A percentile compares a stretch with the other conserved stretches of the same genome.
Conservation (phyloP, 92 coral and sea anemone genomes). For the Porites cylindrica region DNA sequence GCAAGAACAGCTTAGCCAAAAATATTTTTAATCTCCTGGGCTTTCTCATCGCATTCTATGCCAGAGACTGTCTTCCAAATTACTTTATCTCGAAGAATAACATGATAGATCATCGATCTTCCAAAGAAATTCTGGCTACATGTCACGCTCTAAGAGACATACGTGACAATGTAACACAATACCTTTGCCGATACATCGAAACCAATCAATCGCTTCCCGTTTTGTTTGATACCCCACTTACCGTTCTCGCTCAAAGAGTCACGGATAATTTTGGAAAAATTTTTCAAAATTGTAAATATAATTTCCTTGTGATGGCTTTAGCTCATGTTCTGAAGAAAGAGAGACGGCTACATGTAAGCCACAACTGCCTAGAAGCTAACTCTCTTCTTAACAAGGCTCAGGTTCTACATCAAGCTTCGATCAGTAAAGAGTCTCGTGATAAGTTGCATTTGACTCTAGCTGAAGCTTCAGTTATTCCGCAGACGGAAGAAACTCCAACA, state of each 20-base stretch:
- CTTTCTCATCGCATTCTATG: conserved; percentile 61
- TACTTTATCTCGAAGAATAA: conserved; percentile 73
- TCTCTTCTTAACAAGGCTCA: conserved; percentile 58
- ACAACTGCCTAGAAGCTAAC: conserved; percentile 31
- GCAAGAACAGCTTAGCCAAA: conserved; percentile 41
- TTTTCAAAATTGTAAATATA: conserved; percentile 75
- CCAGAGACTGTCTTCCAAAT: conserved; percentile 62
- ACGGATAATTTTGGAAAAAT: conserved; percentile 56
- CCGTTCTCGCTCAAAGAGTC: conserved; percentile 48
- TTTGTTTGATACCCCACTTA: conserved; percentile 62
- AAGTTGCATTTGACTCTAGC: conserved; percentile 11
- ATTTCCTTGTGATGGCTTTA: conserved; percentile 78
- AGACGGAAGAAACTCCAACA: conserved; percentile 24
- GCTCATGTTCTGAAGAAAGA: conserved; percentile 65
- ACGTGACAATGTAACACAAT: conserved; percentile 54
- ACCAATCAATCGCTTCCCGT: conserved; percentile 77
- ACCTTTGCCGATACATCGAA: conserved; percentile 73
- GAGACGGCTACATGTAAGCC: not conserved
- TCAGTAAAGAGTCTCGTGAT: not conserved
- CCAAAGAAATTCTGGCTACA: conserved; percentile 53
- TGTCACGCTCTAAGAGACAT: conserved; percentile 72
- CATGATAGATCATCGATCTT: conserved; percentile 80
- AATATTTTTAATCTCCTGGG: conserved; percentile 69
- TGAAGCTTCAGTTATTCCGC: conserved; percentile 2
- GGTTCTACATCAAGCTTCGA: conserved; percentile 47